Percentiles rank a stretch among this genome's conserved stretches.
phyloP scores from a whole-genome alignment of 53 echinoderm and acorn worm genomes.

The Zoroaster sp. region DNA sequence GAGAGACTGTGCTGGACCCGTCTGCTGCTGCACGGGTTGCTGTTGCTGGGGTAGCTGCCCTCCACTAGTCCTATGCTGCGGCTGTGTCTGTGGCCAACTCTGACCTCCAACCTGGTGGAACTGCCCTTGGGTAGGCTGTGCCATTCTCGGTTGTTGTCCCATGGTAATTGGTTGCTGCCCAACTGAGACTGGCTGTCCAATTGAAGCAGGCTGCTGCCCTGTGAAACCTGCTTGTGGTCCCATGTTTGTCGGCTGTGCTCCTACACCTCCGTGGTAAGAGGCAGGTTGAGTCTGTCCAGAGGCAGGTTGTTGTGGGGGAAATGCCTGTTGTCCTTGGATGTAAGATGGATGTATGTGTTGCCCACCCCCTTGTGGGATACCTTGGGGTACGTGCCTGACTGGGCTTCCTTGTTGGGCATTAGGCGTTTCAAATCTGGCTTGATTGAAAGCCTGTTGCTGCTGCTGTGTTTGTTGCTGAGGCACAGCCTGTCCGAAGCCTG shows the following conservation, averaged over 20 bases:
- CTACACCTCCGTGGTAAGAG: not conserved
- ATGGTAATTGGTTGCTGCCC: slow-evolving; percentile 11
- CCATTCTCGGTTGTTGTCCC: slow-evolving; percentile 11
- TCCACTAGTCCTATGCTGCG: not conserved
- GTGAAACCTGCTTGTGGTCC: not conserved
- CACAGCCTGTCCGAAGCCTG: not conserved
- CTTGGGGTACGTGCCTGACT: slow-evolving; percentile 19
- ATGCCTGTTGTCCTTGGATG: slow-evolving; percentile 1
- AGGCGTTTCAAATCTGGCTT: slow-evolving; percentile 34
- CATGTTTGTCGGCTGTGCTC: not conserved
- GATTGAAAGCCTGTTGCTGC: slow-evolving; percentile 56
- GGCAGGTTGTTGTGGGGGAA: slow-evolving; percentile 15
- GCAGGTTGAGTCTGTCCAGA: slow-evolving; percentile 1
- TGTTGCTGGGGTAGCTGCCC: slow-evolving; percentile 32
- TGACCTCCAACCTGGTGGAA: slow-evolving; percentile 21
- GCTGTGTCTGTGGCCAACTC: slow-evolving; percentile 4
- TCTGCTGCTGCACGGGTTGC: slow-evolving; percentile 19
- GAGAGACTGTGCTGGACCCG: not conserved
- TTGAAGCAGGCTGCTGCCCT: not conserved
- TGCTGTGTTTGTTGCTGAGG: slow-evolving; percentile 33
- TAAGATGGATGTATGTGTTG: slow-evolving; percentile 19
- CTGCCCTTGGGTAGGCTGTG: not conserved
- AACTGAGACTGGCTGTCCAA: not conserved
- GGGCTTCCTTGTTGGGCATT: slow-evolving; percentile 45
- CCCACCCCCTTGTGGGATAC: not conserved